Conservation (phyloP, 2,797 vertebrate species). For the Antennarius maculatus region DNA sequence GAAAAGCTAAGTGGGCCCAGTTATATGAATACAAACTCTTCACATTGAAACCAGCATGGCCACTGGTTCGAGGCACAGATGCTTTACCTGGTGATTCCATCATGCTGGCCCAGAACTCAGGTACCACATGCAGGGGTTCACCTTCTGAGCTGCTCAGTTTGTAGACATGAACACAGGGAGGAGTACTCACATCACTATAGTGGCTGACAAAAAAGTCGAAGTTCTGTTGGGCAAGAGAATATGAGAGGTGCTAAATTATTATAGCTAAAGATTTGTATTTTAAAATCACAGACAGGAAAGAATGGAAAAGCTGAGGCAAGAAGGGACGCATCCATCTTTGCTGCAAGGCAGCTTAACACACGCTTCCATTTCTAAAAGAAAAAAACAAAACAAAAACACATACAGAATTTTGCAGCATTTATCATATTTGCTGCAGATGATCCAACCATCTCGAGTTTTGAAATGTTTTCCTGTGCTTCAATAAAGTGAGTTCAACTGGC, state of each 20-base stretch:
- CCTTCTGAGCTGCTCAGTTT: conserved; percentile 87
- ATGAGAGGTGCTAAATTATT: not conserved
- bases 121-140: conserved; percentile 86
- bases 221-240: conserved; percentile 79
- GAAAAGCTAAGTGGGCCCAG: not conserved
- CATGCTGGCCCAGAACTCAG: conserved; percentile 98
- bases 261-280: not conserved
- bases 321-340: not conserved
- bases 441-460: not conserved
- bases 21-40: conserved; percentile 2
- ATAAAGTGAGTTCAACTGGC: not conserved
- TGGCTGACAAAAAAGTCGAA: conserved; percentile 99
- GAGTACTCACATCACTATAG: conserved; percentile 95
- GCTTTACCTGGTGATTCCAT: conserved; percentile 94
- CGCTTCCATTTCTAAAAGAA: not conserved
- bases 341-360: not conserved
- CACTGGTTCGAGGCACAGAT: not conserved
- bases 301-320: not conserved
- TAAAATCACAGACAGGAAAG: not conserved
- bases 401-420: not conserved
- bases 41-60: not conserved
- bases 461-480: not conserved
- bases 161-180: conserved; percentile 95
- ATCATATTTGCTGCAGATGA: not conserved
- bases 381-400: not conserved